Conservation (phyloP, 1,140 invertebrate species). For the Diachasmimorpha longicaudata region DNA sequence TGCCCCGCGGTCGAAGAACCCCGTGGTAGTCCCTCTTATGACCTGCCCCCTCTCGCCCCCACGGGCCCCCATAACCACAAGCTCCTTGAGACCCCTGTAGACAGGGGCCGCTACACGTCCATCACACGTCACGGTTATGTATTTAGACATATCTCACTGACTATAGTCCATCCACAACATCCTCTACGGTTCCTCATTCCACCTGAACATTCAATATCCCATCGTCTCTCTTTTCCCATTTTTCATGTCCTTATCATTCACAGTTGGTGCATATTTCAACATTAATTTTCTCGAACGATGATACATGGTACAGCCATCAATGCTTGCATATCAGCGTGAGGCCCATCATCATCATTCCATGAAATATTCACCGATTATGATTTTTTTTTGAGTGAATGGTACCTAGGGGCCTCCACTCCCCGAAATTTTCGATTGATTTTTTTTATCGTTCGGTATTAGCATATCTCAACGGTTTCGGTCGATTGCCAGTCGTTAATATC, state of each 20-base stretch:
- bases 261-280: conserved; percentile 46
- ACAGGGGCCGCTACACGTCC: conserved; percentile 57
- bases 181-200: conserved; percentile 34
- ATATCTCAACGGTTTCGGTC: conserved; percentile 30
- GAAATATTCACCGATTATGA: neutral
- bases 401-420: neutral
- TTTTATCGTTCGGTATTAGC: conserved; percentile 34
- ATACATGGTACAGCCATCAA: conserved; percentile 43
- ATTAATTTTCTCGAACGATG: conserved; percentile 54
- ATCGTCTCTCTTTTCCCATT: conserved; percentile 15
- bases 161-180: conserved; percentile 23
- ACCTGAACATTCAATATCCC: conserved; percentile 21
- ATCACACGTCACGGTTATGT: conserved; percentile 58
- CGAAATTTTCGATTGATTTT: conserved; percentile 5
- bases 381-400: neutral
- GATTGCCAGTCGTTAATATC: conserved; percentile 46
- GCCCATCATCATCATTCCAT: conserved; percentile 48
- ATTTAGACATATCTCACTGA: conserved; percentile 56
- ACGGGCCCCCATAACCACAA: neutral
- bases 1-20: conserved; percentile 36
- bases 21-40: conserved; percentile 8
- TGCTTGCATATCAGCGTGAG: conserved; percentile 46
- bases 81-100: conserved; percentile 51
- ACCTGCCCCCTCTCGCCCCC: neutral
- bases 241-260: conserved; percentile 38